Conservation (phyloP, 2,888 invertebrate genomes). For the Mantis religiosa region DNA sequence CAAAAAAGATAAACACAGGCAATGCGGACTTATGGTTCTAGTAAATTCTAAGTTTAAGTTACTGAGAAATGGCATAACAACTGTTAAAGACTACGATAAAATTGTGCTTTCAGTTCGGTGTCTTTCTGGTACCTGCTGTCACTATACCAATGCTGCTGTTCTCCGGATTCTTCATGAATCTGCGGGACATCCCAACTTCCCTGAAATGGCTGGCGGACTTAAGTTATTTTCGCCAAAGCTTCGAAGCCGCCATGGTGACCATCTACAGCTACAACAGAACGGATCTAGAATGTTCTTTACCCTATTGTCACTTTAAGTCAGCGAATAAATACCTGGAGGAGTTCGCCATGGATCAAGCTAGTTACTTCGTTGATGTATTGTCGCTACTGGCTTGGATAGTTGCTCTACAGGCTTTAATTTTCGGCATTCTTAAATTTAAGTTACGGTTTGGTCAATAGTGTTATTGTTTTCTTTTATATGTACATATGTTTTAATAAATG, state of each 20-base stretch:
- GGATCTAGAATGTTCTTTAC: constrained; percentile 45
- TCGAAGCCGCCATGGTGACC: constrained; percentile 50
- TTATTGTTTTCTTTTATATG: not conserved
- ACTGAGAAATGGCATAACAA: no score
- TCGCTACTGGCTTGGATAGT: constrained; percentile 44
- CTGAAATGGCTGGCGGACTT: constrained; percentile 47
- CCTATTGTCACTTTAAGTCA: constrained; percentile 41
- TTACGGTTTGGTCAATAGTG: constrained; percentile 6
- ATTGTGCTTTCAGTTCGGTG: constrained; percentile 57
- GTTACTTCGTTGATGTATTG: constrained; percentile 44
- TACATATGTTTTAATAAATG: no score
- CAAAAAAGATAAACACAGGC: no score
- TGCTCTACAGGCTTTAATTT: constrained; percentile 32
- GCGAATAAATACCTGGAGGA: constrained; percentile 45
- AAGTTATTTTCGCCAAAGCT: constrained; percentile 55
- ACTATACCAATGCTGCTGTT: constrained; percentile 78
- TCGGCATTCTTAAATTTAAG: constrained; percentile 37
- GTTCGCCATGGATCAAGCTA: constrained; percentile 41
- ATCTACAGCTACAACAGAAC: constrained; percentile 50
- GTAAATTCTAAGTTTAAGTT: no score
- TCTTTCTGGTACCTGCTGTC: constrained; percentile 59
- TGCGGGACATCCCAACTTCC: constrained; percentile 65
- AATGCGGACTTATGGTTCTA: no score
- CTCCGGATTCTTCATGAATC: constrained; percentile 77
- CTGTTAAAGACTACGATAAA: no score